Conservation (phyloP, 2,113 vertebrate genomes). For the Triplophysa dalaica region DNA sequence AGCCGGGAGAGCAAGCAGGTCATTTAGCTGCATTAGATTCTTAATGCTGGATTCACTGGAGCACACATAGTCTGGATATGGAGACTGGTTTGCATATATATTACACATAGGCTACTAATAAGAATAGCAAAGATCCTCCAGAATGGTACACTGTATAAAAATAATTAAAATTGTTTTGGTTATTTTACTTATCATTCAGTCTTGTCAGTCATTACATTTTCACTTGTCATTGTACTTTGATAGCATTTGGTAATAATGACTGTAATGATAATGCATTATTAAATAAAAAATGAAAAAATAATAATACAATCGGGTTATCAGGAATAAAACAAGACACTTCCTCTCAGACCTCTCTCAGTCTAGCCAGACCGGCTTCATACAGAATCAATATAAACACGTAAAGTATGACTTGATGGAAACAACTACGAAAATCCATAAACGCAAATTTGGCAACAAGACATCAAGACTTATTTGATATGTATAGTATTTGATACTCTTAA, state of each 20-base stretch:
- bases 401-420: background rate
- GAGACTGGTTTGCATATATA: slow-evolving; percentile 4
- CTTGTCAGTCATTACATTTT: background rate
- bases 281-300: background rate
- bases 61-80: background rate
- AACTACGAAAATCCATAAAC: slow-evolving; percentile 27
- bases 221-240: no score
- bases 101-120: slow-evolving; percentile 3
- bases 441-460: slow-evolving; percentile 3
- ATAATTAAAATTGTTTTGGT: background rate
- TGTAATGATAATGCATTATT: no score
- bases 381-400: background rate
- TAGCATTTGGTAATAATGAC: no score
- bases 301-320: background rate
- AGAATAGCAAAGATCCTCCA: background rate
- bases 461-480: background rate
- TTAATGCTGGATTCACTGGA: background rate
- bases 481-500: background rate
- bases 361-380: slow-evolving; percentile 17
- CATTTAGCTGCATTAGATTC: background rate
- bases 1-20: background rate
- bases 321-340: slow-evolving; percentile 10
- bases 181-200: background rate
- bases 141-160: no score
- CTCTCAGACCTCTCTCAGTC: background rate